Base-by-base conservation (phyloP, 2,113 vertebrate genomes). In the Prionailurus viverrinus region DNA sequence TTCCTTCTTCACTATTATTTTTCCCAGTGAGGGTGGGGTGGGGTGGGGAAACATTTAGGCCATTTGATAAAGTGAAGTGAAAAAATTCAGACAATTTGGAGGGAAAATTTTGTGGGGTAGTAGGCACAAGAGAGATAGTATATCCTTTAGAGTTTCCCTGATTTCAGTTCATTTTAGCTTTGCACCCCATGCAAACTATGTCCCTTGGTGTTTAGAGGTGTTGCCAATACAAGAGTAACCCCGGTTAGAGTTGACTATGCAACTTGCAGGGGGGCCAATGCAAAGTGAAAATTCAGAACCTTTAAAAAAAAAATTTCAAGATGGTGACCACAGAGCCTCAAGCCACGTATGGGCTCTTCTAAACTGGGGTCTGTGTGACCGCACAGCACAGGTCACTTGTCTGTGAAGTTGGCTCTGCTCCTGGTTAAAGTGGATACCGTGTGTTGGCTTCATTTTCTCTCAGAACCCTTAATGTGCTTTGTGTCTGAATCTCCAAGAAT, bases 231-330 rank as follows among this genome's bases (percentile, higher is more conserved):
- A 7, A 4, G 7, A n/a, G 13, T 73, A 63, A 39, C 29, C 2
- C 29, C 18, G 23, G 36, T 31, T 51, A 82, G 73, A 55, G 53
- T 55, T 29, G 27, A 11, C 31, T 83, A 33, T 16, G 48, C 15
- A 83, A 31, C n/a, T 69, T 48, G 29, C 25, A 51, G n/a, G n/a
- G n/a, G 21, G 13, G 7, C 5, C 6, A 53, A 7, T 63, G 18
- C 11, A 69, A 94, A 89, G 29, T 84, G 51, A 74, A 92, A 68
- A 61, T 69, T 19, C 1, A 0, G 31, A 3, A 0, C 13, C 4
- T 13, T 36, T 39, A 86, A n/a, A 86, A 95, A 65, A 48, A 65
- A 58, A 95, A 74, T 41, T 85, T 66, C 23, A 76, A 36, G 84
- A 85, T 7, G 36, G 16, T 81, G 27, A 31, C 31, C 39, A 76